Conservation (phyloP, 2,113 vertebrate genomes). For the Dolichotis patagonum region DNA sequence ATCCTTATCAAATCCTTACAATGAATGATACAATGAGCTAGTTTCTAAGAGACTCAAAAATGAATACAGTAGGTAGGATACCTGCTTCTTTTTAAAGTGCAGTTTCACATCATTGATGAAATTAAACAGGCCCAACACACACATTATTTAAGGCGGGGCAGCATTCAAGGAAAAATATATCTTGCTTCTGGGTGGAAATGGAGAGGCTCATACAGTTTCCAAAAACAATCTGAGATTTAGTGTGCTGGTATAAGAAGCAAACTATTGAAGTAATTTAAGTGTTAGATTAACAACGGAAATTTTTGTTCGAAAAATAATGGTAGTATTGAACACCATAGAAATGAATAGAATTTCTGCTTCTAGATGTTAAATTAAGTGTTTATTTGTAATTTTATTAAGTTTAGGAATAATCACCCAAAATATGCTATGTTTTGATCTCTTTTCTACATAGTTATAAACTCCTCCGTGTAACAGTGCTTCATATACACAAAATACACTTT, state of each 20-base stretch:
- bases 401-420: not conserved
- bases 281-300: not conserved
- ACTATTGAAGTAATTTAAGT: not conserved
- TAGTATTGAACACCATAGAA: not conserved
- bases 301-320: not conserved
- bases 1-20: not conserved
- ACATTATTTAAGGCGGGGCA: not conserved
- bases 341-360: not conserved
- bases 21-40: not conserved
- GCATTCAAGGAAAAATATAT: not conserved
- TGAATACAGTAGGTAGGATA: not conserved
- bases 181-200: not conserved
- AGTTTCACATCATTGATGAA: not conserved
- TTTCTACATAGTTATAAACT: not conserved
- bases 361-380: not conserved
- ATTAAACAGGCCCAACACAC: not conserved
- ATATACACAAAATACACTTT: not conserved
- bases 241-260: not conserved
- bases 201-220: not conserved
- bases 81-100: not conserved
- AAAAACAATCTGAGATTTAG: not conserved
- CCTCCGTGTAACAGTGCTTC: not conserved
- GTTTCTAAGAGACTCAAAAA: slow-evolving; percentile 43
- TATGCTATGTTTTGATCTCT: not conserved
- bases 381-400: not conserved